Evolutionary conservation across 2,113 vertebrate genomes (phyloP).

Genomic region (Hucho hucho): DNA sequence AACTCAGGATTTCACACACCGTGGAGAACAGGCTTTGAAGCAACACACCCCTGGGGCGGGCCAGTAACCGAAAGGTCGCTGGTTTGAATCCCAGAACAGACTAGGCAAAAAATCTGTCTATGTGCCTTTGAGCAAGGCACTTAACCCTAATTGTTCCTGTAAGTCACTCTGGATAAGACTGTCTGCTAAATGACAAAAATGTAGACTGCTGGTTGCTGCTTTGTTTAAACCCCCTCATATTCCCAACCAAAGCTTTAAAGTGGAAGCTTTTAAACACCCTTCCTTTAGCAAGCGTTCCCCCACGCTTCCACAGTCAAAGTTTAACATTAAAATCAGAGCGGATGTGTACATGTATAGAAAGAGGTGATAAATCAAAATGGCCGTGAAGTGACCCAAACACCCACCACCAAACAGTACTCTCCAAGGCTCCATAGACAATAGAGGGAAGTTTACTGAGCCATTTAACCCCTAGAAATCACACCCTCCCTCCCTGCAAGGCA

Average conservation of each 20-base stretch:
- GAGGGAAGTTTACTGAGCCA: conserved; percentile 43
- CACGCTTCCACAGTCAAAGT: not conserved
- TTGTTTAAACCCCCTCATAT: not conserved
- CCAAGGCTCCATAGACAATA: conserved; percentile 43
- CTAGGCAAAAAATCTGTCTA: no score
- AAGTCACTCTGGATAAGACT: no score
- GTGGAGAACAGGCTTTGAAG: not conserved
- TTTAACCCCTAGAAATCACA: conserved; percentile 31
- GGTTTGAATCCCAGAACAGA: no score
- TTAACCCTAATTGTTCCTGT: no score
- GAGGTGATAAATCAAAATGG: conserved; percentile 19
- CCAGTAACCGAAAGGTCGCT: no score
- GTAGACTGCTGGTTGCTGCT: not conserved
- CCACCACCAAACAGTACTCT: conserved; percentile 2
- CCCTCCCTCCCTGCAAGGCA: conserved; percentile 15
- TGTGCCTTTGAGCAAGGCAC: no score
- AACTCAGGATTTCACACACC: not conserved
- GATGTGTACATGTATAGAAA: not conserved
- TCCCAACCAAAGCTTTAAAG: not conserved
- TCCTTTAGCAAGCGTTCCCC: not conserved
- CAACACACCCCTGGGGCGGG: not conserved
- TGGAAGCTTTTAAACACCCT: not conserved
- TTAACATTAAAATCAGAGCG: conserved; percentile 8
- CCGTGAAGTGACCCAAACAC: not conserved
- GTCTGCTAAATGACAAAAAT: no score